phyloP scores from a whole-genome alignment of 2,797 vertebrate genomes.

The Coregonus sp. region DNA sequence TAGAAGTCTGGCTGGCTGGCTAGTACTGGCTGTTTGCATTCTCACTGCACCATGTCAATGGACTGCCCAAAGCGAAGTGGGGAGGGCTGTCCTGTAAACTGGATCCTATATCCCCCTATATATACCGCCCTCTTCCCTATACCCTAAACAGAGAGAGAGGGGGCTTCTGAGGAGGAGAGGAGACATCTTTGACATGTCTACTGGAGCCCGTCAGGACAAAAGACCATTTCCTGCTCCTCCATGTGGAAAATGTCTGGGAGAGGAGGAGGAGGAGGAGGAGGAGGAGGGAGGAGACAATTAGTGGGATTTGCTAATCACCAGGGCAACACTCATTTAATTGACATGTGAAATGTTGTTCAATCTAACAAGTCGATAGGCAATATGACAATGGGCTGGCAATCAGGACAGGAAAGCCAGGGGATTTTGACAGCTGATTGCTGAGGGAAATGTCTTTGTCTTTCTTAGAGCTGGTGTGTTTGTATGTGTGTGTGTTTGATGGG shows the following conservation, averaged over 20 bases:
- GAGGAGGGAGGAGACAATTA: slow-evolving; percentile 71
- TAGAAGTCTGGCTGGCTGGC: slow-evolving; percentile 40
- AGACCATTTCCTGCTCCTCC: slow-evolving; percentile 77
- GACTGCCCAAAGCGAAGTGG: slow-evolving; percentile 11
- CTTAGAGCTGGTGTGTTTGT: slow-evolving; percentile 12
- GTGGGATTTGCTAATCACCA: slow-evolving; percentile 80
- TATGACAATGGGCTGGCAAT: slow-evolving; percentile 63
- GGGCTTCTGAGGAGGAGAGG: slow-evolving; percentile 56
- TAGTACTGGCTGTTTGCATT: slow-evolving; percentile 37
- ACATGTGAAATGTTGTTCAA: slow-evolving; percentile 81
- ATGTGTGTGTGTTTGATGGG: not conserved
- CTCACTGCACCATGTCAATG: slow-evolving; percentile 31
- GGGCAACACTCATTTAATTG: slow-evolving; percentile 81
- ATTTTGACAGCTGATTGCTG: slow-evolving; percentile 62
- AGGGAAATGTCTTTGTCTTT: slow-evolving; percentile 67
- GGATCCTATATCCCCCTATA: slow-evolving; percentile 19
- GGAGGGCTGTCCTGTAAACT: slow-evolving; percentile 27
- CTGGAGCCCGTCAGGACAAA: slow-evolving; percentile 75
- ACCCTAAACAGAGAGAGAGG: slow-evolving; percentile 41
- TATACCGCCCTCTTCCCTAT: slow-evolving; percentile 23
- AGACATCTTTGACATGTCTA: slow-evolving; percentile 72
- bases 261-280: slow-evolving; percentile 60
- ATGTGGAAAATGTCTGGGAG: slow-evolving; percentile 81
- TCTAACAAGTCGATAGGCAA: slow-evolving; percentile 75
- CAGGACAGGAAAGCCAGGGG: slow-evolving; percentile 53